Conservation (phyloP, 2,797 vertebrate species). For the Microchirus variegatus region DNA sequence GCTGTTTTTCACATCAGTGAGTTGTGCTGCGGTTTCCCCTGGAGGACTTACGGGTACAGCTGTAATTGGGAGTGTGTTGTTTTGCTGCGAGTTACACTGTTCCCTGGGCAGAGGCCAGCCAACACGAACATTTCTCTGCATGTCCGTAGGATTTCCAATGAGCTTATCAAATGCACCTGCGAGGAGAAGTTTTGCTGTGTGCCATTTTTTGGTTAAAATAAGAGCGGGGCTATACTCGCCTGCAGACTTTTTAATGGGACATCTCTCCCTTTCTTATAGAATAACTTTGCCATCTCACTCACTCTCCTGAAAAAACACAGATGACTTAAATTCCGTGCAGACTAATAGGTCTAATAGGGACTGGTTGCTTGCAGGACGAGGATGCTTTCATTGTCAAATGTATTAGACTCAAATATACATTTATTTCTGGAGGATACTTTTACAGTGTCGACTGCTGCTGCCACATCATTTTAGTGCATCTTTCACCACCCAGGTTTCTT, state of each 20-base stretch:
- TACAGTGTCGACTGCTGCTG: neutral
- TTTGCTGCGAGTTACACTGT: constrained; percentile 46
- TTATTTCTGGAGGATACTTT: neutral
- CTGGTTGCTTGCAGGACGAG: too few species aligned
- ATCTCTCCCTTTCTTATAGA: neutral
- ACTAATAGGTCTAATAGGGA: too few species aligned
- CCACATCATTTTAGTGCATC: neutral
- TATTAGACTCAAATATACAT: too few species aligned
- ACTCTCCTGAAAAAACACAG: too few species aligned
- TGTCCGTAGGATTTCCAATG: constrained; percentile 53
- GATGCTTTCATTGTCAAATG: too few species aligned
- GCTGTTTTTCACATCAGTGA: constrained; percentile 66
- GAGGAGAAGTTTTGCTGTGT: constrained; percentile 16
- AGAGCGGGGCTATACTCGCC: neutral
- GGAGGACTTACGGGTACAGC: constrained; percentile 45
- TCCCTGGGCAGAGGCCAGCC: constrained; percentile 42
- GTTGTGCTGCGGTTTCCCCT: constrained; percentile 32
- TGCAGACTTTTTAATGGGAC: constrained; percentile 10
- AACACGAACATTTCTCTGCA: constrained; percentile 43
- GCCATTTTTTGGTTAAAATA: constrained; percentile 47
- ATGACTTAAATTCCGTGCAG: too few species aligned
- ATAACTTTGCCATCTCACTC: neutral
- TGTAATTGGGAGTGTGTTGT: constrained; percentile 67
- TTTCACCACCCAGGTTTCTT: too few species aligned
- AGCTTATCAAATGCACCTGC: constrained; percentile 57